Percentiles rank a stretch among this genome's conserved stretches.
These are phyloP conservation scores for Notospermus geniculatus DNA, from an alignment of 1,140 invertebrate genomes.

Conservation along the genomic window DNA sequence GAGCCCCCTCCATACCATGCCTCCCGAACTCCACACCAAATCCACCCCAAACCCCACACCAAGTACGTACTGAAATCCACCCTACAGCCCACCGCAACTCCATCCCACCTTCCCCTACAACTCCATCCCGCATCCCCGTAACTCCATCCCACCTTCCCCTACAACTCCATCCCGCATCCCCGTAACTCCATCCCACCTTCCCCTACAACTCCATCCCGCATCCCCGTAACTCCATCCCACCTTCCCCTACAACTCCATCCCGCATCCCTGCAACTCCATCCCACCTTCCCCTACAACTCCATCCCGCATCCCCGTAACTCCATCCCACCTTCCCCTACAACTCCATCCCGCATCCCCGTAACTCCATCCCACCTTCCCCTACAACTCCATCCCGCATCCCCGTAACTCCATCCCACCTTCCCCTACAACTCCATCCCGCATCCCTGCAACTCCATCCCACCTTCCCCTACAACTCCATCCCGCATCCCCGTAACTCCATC, in stretches of 20 bases:
- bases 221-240: constrained; percentile 13
- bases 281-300: background rate
- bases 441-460: constrained; percentile 9
- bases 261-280: background rate
- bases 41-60: too few species aligned
- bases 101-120: too few species aligned
- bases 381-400: background rate
- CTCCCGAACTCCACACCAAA: too few species aligned
- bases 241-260: constrained; percentile 3
- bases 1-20: too few species aligned
- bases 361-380: background rate
- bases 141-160: too few species aligned
- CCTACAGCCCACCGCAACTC: too few species aligned
- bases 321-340: constrained; percentile 4
- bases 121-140: too few species aligned
- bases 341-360: background rate
- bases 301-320: background rate
- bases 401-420: background rate
- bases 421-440: constrained; percentile 11
- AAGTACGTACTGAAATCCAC: too few species aligned
- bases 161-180: constrained; percentile 10
- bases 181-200: background rate
- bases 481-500: constrained; percentile 2
- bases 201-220: constrained; percentile 12
- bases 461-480: background rate